These are phyloP conservation scores for Drosophila baimaii DNA, from an alignment of 1,140 invertebrate species.

Conservation along the genomic window DNA sequence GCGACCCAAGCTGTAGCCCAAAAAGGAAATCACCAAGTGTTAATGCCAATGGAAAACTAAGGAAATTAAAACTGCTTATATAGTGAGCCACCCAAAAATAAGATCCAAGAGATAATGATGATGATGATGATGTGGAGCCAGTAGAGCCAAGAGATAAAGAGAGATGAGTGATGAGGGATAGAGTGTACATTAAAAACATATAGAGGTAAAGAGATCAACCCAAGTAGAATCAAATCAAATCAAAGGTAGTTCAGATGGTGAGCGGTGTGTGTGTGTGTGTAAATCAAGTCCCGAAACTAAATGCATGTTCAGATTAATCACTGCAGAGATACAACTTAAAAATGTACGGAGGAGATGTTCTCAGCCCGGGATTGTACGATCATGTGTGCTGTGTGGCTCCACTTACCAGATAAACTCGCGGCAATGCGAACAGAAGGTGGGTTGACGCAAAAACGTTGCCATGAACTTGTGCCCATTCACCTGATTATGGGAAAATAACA, in stretches of 20 bases:
- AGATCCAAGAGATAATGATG: slow-evolving; percentile 10
- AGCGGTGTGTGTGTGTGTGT: slow-evolving; percentile 34
- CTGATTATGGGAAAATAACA: slow-evolving; percentile 22
- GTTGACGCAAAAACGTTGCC: slow-evolving; percentile 99
- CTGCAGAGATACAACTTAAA: slow-evolving; percentile 67
- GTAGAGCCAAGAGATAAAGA: slow-evolving; percentile 9
- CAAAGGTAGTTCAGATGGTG: slow-evolving; percentile 37
- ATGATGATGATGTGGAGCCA: too few species aligned
- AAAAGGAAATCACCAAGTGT: slow-evolving; percentile 30
- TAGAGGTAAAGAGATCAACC: slow-evolving; percentile 50
- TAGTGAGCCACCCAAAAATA: slow-evolving; percentile 28
- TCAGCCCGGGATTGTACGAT: slow-evolving; percentile 43
- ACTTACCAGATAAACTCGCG: slow-evolving; percentile 98
- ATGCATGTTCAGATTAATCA: slow-evolving; percentile 67
- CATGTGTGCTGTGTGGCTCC: slow-evolving; percentile 37
- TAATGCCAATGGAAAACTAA: slow-evolving; percentile 37
- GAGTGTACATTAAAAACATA: slow-evolving; percentile 63
- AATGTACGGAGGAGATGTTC: slow-evolving; percentile 64
- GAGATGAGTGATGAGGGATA: slow-evolving; percentile 16
- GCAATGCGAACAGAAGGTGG: slow-evolving; percentile 99
- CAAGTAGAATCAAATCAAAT: slow-evolving; percentile 37
- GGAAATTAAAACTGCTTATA: slow-evolving; percentile 33
- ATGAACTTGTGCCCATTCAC: slow-evolving; percentile 99
- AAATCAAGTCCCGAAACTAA: slow-evolving; percentile 68
- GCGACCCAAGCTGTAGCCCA: slow-evolving; percentile 28